A percentile compares a stretch with the other conserved stretches of the same genome.
Evolutionary conservation across 2,797 vertebrate genomes (phyloP).

Genomic region (Bucorvus abyssinicus): DNA sequence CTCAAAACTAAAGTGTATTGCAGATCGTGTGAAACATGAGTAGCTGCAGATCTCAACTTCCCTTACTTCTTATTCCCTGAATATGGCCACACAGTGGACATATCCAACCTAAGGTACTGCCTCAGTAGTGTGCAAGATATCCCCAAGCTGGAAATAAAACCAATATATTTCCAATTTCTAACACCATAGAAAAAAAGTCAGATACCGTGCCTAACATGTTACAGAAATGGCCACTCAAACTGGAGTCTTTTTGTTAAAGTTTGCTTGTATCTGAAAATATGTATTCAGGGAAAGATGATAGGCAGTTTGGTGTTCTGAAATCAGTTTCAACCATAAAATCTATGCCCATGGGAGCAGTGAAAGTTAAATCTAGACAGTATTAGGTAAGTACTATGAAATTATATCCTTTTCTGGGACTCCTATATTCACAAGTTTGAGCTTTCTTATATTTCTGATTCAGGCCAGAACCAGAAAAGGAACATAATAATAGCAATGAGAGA

Average conservation of each 20-base stretch:
- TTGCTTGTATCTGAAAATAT: neutral
- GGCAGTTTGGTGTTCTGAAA: neutral
- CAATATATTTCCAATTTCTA: neutral
- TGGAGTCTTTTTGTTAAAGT: neutral
- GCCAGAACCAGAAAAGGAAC: neutral
- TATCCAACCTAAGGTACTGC: neutral
- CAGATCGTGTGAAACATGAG: neutral
- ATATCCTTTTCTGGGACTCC: neutral
- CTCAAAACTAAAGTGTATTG: neutral
- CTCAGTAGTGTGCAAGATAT: neutral
- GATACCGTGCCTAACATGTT: neutral
- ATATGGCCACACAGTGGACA: neutral
- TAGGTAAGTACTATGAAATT: neutral
- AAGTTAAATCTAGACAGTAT: neutral
- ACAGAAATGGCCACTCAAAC: neutral
- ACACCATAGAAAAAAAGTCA: neutral
- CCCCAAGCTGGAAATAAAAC: neutral
- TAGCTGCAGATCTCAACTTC: neutral
- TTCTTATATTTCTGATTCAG: neutral
- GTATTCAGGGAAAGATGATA: neutral
- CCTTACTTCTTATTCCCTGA: neutral
- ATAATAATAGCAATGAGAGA: neutral
- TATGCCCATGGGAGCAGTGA: neutral
- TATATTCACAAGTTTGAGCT: neutral
- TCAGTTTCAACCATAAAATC: neutral